A percentile compares a stretch with the other conserved stretches of the same genome.
phyloP scores from a whole-genome alignment of 2,888 invertebrate genomes.

The Rhagonycha fulva region DNA sequence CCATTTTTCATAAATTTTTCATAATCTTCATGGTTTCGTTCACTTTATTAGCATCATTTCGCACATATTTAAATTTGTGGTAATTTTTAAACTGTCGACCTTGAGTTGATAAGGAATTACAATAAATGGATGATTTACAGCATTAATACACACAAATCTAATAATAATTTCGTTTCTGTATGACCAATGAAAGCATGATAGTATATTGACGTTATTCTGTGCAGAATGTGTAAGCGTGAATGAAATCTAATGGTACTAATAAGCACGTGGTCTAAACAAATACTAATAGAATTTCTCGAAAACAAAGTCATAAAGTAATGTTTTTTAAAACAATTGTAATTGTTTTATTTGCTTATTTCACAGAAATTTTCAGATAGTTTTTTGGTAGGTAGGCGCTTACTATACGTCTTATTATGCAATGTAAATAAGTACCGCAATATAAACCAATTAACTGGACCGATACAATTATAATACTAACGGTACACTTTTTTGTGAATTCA shows the following conservation, averaged over 20 bases:
- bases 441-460: not conserved
- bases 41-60: not conserved
- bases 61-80: not conserved
- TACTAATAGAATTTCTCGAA: not conserved
- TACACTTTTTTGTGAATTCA: not conserved
- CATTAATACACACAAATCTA: not conserved
- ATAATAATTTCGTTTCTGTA: not conserved
- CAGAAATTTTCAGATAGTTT: not conserved
- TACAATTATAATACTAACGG: not conserved
- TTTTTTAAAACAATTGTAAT: not conserved
- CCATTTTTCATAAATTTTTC: not conserved
- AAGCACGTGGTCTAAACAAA: slow-evolving; percentile 13
- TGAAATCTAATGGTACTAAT: slow-evolving; percentile 2
- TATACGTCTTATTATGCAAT: not conserved
- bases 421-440: not conserved
- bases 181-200: not conserved
- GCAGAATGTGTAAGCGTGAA: not conserved
- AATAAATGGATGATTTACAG: not conserved
- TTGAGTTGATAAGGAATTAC: slow-evolving; percentile 2
- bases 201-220: not conserved
- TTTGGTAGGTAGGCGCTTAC: no score
- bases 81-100: not conserved
- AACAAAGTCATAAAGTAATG: not conserved
- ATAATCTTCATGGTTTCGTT: not conserved
- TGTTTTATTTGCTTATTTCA: not conserved